These are phyloP conservation scores for Caenorhabditis inopinata DNA, from an alignment of 1,140 invertebrate species.

Conservation along the genomic window DNA sequence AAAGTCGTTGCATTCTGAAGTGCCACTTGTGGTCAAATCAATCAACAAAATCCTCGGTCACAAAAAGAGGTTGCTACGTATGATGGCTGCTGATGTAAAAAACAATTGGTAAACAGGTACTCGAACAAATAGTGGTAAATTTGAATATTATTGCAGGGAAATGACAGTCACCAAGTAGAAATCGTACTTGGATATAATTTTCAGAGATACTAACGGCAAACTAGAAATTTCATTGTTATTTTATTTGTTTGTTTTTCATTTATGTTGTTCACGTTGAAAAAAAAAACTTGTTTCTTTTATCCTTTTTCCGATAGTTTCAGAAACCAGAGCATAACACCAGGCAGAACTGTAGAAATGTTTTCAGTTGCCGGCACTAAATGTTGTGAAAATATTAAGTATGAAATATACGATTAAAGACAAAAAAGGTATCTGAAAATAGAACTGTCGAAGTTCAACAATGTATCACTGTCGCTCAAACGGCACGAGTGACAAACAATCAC, in stretches of 20 bases:
- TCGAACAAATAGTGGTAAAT: background rate
- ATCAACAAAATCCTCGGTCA: constrained; percentile 29
- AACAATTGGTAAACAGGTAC: constrained; percentile 5
- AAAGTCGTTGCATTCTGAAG: constrained; percentile 26
- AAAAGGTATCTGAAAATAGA: too few relatives aligned
- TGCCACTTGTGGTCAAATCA: constrained; percentile 27
- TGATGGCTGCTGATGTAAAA: constrained; percentile 27
- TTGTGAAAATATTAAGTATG: too few relatives aligned
- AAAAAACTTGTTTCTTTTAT: background rate
- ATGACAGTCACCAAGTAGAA: constrained; percentile 18
- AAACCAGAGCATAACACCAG: too few relatives aligned
- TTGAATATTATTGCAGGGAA: background rate
- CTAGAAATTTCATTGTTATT: constrained; percentile 9
- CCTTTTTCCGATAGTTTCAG: background rate
- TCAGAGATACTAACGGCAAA: constrained; percentile 9
- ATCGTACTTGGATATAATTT: background rate
- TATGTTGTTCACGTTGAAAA: too few relatives aligned
- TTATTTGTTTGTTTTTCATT: background rate
- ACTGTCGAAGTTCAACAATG: too few relatives aligned
- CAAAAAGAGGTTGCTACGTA: constrained; percentile 19
- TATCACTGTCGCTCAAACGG: too few relatives aligned
- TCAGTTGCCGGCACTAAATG: too few relatives aligned
- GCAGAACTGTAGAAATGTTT: too few relatives aligned
- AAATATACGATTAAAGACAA: too few relatives aligned
- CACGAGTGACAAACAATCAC: too few relatives aligned